Conservation (phyloP, 2,888 invertebrate genomes). For the Limnephilus lunatus region DNA sequence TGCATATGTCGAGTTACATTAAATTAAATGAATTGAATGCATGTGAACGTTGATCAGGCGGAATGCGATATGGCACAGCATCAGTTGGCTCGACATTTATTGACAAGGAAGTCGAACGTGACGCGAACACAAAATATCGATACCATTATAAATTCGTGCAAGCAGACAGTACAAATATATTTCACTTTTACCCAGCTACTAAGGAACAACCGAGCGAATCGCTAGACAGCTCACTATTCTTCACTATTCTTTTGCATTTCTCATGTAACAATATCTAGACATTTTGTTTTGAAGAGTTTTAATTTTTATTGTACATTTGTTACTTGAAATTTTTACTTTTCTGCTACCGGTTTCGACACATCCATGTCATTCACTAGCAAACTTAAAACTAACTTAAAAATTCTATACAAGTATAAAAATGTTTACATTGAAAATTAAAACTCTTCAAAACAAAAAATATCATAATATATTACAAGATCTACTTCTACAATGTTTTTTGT, state of each 20-base stretch:
- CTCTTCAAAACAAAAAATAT: too few species aligned
- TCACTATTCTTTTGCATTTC: not conserved
- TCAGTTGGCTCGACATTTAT: slow-evolving; percentile 36
- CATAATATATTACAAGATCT: too few species aligned
- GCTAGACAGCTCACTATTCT: not conserved
- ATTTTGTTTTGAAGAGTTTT: too few species aligned
- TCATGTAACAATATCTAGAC: too few species aligned
- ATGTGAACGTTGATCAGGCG: not conserved
- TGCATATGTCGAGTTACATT: not conserved
- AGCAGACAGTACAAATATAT: not conserved
- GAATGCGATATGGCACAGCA: slow-evolving; percentile 35
- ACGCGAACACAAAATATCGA: slow-evolving; percentile 16
- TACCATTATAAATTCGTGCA: not conserved
- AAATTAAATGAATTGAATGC: not conserved
- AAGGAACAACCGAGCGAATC: not conserved
- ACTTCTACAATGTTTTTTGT: too few species aligned
- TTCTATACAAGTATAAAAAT: too few species aligned
- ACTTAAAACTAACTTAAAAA: too few species aligned
- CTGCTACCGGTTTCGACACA: too few species aligned
- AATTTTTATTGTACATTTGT: too few species aligned
- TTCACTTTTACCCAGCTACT: not conserved
- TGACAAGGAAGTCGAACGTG: slow-evolving; percentile 15
- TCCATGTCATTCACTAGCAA: too few species aligned
- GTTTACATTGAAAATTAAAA: too few species aligned
- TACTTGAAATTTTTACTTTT: too few species aligned